Conservation (phyloP, 2,797 vertebrate species). For the Morelia viridis region DNA sequence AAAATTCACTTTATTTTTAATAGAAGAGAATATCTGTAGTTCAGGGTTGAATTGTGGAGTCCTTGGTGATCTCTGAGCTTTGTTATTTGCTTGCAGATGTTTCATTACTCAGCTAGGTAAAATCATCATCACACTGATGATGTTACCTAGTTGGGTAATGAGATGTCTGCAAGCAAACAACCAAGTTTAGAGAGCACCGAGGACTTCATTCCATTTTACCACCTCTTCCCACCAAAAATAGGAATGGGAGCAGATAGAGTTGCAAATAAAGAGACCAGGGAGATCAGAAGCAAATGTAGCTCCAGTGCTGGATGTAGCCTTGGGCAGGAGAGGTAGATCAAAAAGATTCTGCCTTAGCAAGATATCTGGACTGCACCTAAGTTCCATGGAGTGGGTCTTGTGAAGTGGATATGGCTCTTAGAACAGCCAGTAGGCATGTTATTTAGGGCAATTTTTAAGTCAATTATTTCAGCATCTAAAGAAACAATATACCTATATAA, state of each 20-base stretch:
- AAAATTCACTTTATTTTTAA: no score
- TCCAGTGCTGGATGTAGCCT: background rate
- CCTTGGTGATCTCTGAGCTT: no score
- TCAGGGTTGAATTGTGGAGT: no score
- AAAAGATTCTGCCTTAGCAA: conserved; percentile 12
- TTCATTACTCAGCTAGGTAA: no score
- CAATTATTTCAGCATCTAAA: conserved; percentile 25
- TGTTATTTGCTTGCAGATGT: no score
- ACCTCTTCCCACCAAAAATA: rapidly evolving
- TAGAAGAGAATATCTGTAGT: no score
- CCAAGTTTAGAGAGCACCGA: background rate
- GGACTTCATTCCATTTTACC: background rate
- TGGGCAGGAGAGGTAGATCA: conserved; percentile 16
- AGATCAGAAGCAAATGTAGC: conserved; percentile 30
- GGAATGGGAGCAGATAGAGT: conserved; percentile 5
- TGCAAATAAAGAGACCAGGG: background rate
- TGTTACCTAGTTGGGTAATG: background rate
- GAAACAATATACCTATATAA: background rate
- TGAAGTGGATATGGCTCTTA: conserved; percentile 32
- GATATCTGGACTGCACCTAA: background rate
- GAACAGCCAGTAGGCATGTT: conserved; percentile 24
- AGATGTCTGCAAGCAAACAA: background rate
- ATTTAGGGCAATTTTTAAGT: conserved; percentile 12
- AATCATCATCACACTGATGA: background rate
- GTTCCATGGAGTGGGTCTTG: rapidly evolving